A percentile compares a stretch with the other conserved stretches of the same genome.
Conservation (phyloP, 2,113 vertebrate species). For the Passer domesticus region DNA sequence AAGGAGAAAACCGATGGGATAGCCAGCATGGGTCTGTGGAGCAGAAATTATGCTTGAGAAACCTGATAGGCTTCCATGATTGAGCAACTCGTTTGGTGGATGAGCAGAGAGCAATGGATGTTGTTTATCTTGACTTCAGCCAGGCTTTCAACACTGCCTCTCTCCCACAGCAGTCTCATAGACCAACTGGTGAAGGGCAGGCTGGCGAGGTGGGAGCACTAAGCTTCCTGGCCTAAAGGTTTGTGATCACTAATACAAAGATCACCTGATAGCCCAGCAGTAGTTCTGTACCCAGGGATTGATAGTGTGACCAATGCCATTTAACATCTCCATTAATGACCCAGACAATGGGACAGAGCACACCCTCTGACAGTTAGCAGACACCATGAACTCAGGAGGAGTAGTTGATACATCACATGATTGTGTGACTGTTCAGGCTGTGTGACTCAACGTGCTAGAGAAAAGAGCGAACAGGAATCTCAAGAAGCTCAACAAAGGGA, state of each 20-base stretch:
- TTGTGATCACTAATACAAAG: neutral
- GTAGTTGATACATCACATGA: neutral
- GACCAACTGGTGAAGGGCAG: neutral
- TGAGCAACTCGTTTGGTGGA: neutral
- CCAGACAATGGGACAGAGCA: rapidly evolving
- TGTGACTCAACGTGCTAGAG: neutral
- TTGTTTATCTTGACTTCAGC: neutral
- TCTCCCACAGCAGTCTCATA: neutral
- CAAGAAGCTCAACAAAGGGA: neutral
- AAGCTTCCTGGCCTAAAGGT: neutral
- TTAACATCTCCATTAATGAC: neutral
- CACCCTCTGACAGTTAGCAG: neutral
- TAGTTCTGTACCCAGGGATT: neutral
- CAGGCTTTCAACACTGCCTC: neutral
- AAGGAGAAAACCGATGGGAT: neutral
- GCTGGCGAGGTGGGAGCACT: neutral
- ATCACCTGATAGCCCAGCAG: neutral
- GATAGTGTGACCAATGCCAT: neutral
- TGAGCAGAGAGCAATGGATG: neutral
- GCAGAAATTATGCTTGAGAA: neutral
- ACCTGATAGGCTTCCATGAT: neutral
- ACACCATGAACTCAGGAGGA: neutral
- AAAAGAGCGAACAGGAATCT: neutral
- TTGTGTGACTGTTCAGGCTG: neutral
- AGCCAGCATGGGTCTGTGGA: neutral